Percentiles rank a stretch among this genome's conserved stretches.
Conservation (phyloP, 2,888 invertebrate genomes). For the Macroteleia sp. region DNA sequence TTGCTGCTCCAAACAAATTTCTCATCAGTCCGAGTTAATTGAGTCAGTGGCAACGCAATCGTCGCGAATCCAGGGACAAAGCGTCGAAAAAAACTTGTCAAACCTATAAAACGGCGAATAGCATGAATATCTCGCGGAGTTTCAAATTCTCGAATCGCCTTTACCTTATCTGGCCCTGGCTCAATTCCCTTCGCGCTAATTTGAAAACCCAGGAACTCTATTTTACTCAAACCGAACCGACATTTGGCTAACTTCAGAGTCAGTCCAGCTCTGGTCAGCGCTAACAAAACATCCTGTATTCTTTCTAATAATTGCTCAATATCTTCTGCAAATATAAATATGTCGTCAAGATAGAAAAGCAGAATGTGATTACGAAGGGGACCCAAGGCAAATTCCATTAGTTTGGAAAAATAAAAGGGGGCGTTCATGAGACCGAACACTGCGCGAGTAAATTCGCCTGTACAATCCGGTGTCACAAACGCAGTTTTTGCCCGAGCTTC, state of each 20-base stretch:
- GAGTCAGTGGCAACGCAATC: no score
- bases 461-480: neutral
- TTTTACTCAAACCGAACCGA: neutral
- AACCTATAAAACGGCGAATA: neutral
- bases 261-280: neutral
- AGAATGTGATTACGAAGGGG: neutral
- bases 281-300: neutral
- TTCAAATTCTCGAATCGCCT: neutral
- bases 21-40: no score
- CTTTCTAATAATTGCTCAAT: neutral
- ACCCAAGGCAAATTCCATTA: constrained; percentile 38
- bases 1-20: no score
- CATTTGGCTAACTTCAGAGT: constrained; percentile 4
- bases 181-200: neutral
- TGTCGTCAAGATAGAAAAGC: neutral
- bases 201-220: neutral
- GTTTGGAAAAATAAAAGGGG: constrained; percentile 66
- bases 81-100: constrained; percentile 5
- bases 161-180: constrained; percentile 1
- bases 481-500: constrained; percentile 2
- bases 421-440: constrained; percentile 61
- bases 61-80: constrained; percentile 4
- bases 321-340: neutral
- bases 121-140: neutral
- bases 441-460: neutral